A percentile compares a stretch with the other conserved stretches of the same genome.
Conservation (phyloP, 2,113 vertebrate species). For the Daphoenositta chrysoptera region DNA sequence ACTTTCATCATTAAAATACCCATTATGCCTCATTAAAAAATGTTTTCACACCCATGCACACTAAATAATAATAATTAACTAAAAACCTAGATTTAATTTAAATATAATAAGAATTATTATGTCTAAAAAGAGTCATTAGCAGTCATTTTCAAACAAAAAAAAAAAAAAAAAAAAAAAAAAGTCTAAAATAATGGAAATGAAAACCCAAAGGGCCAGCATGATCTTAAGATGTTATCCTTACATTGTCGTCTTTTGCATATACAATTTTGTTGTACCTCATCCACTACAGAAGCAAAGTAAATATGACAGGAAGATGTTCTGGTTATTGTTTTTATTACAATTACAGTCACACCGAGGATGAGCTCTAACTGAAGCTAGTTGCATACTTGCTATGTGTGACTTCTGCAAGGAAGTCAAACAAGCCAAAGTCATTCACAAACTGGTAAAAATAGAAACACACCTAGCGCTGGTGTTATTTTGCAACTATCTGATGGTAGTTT, state of each 20-base stretch:
- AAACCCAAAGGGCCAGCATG: not conserved
- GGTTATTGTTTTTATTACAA: not conserved
- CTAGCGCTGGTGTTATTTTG: not conserved
- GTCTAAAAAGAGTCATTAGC: not conserved
- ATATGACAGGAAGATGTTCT: not conserved
- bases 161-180: not conserved
- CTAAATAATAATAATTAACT: not conserved
- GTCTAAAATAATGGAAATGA: not conserved
- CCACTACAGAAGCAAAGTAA: not conserved
- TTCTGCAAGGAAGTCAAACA: not conserved
- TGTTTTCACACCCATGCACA: not conserved
- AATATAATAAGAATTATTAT: not conserved
- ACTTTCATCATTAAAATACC: not conserved
- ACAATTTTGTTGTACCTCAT: not conserved
- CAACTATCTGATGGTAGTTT: not conserved
- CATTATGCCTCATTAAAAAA: not conserved
- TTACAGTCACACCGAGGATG: not conserved
- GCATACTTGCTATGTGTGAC: not conserved
- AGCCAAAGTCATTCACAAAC: not conserved
- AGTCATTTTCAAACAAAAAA: not conserved
- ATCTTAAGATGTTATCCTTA: not conserved
- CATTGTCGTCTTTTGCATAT: not conserved
- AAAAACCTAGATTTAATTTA: not conserved
- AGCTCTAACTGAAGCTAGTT: not conserved
- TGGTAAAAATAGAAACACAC: not conserved